Conservation (phyloP, 2,888 invertebrate genomes). For the Drosophila mulleri region DNA sequence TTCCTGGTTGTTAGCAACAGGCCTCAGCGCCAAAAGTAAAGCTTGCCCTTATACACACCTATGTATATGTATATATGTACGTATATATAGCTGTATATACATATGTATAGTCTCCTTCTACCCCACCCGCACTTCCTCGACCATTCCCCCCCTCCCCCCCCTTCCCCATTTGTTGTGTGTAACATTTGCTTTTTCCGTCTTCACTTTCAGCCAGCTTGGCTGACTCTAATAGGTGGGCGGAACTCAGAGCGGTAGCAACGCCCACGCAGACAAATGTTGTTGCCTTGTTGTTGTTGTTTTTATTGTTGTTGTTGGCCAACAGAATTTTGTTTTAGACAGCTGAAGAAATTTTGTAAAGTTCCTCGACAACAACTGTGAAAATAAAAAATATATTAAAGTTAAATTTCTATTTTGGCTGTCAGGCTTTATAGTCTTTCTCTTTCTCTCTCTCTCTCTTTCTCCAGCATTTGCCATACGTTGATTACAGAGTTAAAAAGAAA, state of each 20-base stretch:
- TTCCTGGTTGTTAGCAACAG: conserved; percentile 42
- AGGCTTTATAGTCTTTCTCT: background rate
- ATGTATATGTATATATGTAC: background rate
- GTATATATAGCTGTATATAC: background rate
- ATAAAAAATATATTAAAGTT: conserved; percentile 10
- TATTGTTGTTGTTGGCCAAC: background rate
- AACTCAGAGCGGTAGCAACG: conserved; percentile 10
- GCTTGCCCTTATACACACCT: conserved; percentile 10
- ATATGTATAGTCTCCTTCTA: background rate
- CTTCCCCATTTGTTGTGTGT: background rate
- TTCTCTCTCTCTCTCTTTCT: background rate
- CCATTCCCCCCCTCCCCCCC: too few species aligned
- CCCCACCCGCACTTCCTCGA: background rate
- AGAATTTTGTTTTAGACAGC: conserved; percentile 20
- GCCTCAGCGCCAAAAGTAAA: conserved; percentile 36
- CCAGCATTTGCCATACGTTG: conserved; percentile 12
- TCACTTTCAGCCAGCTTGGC: conserved; percentile 60
- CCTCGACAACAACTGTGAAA: conserved; percentile 11
- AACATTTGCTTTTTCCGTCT: conserved; percentile 34
- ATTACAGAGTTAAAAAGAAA: conserved; percentile 9
- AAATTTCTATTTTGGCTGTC: conserved; percentile 1
- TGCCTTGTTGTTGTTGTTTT: background rate
- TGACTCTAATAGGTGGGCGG: conserved; percentile 12
- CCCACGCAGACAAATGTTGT: conserved; percentile 22
- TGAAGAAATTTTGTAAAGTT: conserved; percentile 19